Percentiles rank a stretch among this genome's conserved stretches.
Evolutionary conservation across 1,140 invertebrate species (phyloP).

Genomic region (Cyclina sinensis): DNA sequence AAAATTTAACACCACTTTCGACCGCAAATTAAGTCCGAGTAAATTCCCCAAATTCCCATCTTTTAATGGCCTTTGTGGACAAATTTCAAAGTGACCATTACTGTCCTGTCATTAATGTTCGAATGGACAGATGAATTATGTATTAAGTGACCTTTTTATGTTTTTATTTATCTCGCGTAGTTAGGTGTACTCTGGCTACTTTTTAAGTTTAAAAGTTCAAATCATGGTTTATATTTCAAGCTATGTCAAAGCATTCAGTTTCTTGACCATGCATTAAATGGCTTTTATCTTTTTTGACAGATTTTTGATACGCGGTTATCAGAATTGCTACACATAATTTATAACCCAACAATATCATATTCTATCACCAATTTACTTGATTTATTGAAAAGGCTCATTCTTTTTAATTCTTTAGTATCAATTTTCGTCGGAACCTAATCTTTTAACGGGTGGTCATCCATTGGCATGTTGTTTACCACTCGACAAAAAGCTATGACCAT

Average conservation of each 20-base stretch:
- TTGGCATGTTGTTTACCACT: too few species aligned
- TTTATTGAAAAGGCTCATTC: constrained; percentile 15
- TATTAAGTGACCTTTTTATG: constrained; percentile 44
- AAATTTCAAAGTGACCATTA: background rate
- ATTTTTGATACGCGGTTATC: background rate
- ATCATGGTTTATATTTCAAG: background rate
- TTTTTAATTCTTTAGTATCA: background rate
- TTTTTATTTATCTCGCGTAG: constrained; percentile 30
- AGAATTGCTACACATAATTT: background rate
- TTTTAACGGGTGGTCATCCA: background rate
- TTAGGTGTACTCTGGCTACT: background rate
- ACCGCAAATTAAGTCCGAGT: constrained; percentile 21
- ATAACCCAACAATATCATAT: constrained; percentile 13
- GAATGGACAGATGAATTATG: constrained; percentile 41
- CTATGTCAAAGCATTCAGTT: background rate
- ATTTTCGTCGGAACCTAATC: background rate
- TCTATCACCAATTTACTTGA: constrained; percentile 33
- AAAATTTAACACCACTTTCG: constrained; percentile 29
- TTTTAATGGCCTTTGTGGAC: background rate
- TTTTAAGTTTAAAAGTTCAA: constrained; percentile 37
- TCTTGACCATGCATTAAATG: background rate
- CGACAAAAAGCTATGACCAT: too few species aligned
- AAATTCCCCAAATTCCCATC: background rate
- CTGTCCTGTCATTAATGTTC: background rate
- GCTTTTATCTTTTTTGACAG: background rate